Evolutionary conservation across 2,797 vertebrate genomes (phyloP).

Genomic region (Mastacembelus armatus): DNA sequence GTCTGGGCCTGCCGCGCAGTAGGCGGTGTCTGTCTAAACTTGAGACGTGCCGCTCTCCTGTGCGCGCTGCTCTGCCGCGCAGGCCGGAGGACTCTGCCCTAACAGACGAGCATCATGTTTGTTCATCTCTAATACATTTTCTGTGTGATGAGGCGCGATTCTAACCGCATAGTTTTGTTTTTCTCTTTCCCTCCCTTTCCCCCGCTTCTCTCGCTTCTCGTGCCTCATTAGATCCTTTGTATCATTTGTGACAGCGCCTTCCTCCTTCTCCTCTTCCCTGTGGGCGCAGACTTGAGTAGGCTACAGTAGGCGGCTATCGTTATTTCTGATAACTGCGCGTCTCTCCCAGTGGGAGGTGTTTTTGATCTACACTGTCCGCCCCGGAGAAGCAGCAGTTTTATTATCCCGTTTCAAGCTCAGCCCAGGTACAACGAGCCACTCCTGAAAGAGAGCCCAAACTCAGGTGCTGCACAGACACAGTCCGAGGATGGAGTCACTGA

Average conservation of each 20-base stretch:
- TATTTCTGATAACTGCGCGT: conserved; percentile 26
- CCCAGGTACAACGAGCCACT: neutral
- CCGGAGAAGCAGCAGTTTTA: neutral
- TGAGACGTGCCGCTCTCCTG: conserved; percentile 64
- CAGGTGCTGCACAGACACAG: neutral
- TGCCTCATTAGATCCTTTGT: conserved; percentile 62
- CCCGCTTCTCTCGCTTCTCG: conserved; percentile 14
- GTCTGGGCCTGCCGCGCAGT: conserved; percentile 48
- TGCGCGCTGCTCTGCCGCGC: conserved; percentile 22
- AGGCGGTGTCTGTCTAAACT: conserved; percentile 72
- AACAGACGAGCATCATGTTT: conserved; percentile 14
- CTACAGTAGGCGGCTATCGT: conserved; percentile 21
- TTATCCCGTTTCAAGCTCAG: neutral
- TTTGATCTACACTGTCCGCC: neutral
- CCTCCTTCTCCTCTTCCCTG: conserved; percentile 19
- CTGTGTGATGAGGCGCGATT: neutral
- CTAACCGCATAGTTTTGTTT: neutral
- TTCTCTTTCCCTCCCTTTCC: too few relatives aligned
- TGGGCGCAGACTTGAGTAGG: conserved; percentile 42
- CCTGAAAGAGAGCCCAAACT: conserved; percentile 27
- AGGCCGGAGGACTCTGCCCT: conserved; percentile 12
- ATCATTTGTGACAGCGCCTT: conserved; percentile 32
- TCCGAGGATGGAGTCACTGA: neutral
- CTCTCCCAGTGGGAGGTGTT: conserved; percentile 10
- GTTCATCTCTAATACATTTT: neutral